phyloP scores from a whole-genome alignment of 2,797 vertebrate genomes.

The Gymnothorax reevesii region DNA sequence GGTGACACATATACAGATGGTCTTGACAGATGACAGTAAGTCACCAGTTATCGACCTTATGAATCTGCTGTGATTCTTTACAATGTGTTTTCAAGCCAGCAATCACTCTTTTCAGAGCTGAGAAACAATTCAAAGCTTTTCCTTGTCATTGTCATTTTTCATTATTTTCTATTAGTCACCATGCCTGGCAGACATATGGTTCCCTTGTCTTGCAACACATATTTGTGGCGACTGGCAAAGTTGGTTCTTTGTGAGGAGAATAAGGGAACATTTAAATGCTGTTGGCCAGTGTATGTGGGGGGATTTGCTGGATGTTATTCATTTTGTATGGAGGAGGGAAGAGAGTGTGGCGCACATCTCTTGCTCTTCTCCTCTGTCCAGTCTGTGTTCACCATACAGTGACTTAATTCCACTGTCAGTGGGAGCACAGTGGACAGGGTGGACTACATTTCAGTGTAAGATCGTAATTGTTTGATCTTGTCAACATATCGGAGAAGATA shows the following conservation, averaged over 20 bases:
- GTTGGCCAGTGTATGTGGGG: background rate
- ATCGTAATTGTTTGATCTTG: slow-evolving; percentile 30
- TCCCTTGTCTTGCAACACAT: background rate
- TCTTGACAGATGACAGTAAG: background rate
- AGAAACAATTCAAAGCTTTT: background rate
- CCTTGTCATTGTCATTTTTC: background rate
- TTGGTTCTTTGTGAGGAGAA: background rate
- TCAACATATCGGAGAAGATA: slow-evolving; percentile 1
- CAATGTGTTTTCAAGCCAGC: no score
- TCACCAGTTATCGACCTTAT: background rate
- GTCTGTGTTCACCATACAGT: background rate
- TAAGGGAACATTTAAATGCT: background rate
- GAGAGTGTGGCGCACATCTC: slow-evolving; percentile 5
- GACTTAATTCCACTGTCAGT: slow-evolving; percentile 28
- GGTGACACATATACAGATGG: background rate
- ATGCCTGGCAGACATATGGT: background rate
- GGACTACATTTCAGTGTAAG: slow-evolving; percentile 24
- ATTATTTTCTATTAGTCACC: background rate
- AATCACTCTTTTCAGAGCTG: background rate
- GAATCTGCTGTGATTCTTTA: background rate
- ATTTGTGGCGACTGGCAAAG: background rate
- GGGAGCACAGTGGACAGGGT: slow-evolving; percentile 17
- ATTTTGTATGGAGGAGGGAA: background rate
- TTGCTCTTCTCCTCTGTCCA: background rate
- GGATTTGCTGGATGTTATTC: background rate